Conservation (phyloP, 2,797 vertebrate species). For the Premnoplex brunnescens region DNA sequence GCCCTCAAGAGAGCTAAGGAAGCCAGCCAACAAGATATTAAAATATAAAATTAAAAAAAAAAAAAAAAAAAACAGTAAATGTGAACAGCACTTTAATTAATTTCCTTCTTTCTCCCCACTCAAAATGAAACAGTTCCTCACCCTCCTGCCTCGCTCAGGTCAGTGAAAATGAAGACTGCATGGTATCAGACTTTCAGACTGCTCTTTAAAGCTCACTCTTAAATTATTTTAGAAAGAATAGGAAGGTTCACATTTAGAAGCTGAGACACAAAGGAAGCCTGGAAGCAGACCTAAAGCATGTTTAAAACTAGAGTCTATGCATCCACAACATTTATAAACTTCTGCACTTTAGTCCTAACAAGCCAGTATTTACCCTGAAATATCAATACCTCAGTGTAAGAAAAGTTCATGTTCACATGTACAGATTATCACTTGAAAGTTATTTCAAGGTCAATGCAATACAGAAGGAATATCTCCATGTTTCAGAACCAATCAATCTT, state of each 20-base stretch:
- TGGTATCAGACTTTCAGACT: neutral
- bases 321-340: neutral
- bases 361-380: neutral
- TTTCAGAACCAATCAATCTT: neutral
- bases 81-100: neutral
- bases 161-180: neutral
- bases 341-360: neutral
- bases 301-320: neutral
- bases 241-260: neutral
- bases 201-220: neutral
- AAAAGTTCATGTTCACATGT: neutral
- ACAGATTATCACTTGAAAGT: neutral
- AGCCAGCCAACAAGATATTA: neutral
- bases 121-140: neutral
- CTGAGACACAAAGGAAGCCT: neutral
- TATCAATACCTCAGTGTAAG: neutral
- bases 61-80: neutral
- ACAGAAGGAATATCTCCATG: neutral
- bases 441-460: neutral
- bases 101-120: neutral
- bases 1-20: neutral
- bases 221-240: neutral
- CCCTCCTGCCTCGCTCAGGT: neutral
- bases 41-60: neutral
- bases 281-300: neutral